A percentile compares a stretch with the other conserved stretches of the same genome.
Evolutionary conservation across 2,888 invertebrate genomes (phyloP).

Genomic region (Microdon myrmicae): DNA sequence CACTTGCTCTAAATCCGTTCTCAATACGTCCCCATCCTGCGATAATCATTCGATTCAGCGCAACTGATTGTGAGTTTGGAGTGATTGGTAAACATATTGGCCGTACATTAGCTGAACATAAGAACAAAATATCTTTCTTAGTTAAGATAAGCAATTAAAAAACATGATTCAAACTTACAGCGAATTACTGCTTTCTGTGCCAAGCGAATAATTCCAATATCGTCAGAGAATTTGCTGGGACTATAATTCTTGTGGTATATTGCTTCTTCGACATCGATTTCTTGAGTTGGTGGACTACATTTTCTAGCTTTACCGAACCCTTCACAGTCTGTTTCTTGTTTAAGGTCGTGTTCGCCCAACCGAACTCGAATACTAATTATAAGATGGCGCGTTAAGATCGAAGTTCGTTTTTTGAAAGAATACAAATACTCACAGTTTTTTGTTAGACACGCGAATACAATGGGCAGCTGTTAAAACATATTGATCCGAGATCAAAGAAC

Average conservation of each 20-base stretch:
- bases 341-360: constrained; percentile 65
- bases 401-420: constrained; percentile 54
- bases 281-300: constrained; percentile 66
- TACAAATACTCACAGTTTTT: constrained; percentile 36
- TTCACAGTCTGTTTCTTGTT: constrained; percentile 60
- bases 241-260: constrained; percentile 70
- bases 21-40: constrained; percentile 63
- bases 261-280: constrained; percentile 59
- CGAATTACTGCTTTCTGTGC: constrained; percentile 56
- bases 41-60: constrained; percentile 53
- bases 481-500: constrained; percentile 52
- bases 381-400: too few relatives aligned
- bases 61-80: constrained; percentile 26
- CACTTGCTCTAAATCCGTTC: constrained; percentile 9
- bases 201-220: constrained; percentile 71
- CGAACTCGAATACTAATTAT: too few relatives aligned
- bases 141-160: background rate
- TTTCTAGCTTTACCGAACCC: constrained; percentile 39
- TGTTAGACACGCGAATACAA: constrained; percentile 41
- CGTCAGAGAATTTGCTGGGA: constrained; percentile 65
- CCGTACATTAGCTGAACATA: constrained; percentile 55
- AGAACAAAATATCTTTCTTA: background rate
- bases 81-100: constrained; percentile 62
- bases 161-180: constrained; percentile 51
- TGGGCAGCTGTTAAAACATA: constrained; percentile 57